phyloP scores from a whole-genome alignment of 2,113 vertebrate genomes.

The Pollimyrus isidori region DNA sequence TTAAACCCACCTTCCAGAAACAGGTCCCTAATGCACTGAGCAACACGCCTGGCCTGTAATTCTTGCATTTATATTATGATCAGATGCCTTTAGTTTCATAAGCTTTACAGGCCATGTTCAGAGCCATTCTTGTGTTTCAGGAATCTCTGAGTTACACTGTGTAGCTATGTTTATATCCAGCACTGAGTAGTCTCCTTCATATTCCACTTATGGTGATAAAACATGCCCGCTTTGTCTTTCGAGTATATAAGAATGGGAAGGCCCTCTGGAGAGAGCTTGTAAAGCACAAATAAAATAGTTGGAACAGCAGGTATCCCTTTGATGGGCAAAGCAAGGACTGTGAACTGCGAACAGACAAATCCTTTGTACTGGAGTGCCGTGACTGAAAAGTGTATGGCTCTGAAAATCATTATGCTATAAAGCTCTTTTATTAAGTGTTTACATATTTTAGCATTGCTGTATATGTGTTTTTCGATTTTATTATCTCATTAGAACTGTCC shows the following conservation, averaged over 20 bases:
- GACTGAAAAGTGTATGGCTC: background rate
- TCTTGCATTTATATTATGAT: background rate
- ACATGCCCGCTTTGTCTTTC: background rate
- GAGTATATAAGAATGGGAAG: background rate
- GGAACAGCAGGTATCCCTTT: constrained; percentile 47
- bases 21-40: background rate
- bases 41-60: background rate
- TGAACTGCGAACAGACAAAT: constrained; percentile 38
- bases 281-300: constrained; percentile 41
- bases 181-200: background rate
- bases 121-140: background rate
- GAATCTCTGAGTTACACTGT: background rate
- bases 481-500: background rate
- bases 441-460: background rate
- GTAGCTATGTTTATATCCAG: background rate
- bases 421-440: background rate
- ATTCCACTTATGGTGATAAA: constrained; percentile 18
- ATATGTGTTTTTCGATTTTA: background rate
- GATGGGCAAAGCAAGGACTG: constrained; percentile 54
- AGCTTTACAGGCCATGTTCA: background rate
- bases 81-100: background rate
- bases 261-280: constrained; percentile 22
- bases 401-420: background rate
- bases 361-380: constrained; percentile 17
- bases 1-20: background rate